phyloP scores from a whole-genome alignment of 2,113 vertebrate species.

The Forbesichthys papilliferus region DNA sequence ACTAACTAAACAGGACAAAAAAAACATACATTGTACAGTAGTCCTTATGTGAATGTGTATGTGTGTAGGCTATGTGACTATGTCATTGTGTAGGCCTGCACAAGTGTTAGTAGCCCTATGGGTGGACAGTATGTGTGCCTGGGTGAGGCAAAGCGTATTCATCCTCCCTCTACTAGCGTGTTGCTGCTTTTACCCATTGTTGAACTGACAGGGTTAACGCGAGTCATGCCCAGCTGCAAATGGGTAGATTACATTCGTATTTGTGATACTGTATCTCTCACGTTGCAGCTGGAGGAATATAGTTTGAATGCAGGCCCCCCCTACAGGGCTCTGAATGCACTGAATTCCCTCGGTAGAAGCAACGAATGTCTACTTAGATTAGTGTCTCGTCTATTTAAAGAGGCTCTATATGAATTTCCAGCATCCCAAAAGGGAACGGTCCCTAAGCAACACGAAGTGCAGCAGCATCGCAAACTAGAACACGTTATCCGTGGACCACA shows the following conservation, averaged over 20 bases:
- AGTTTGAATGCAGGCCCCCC: slow-evolving; percentile 23
- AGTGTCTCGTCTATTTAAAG: background rate
- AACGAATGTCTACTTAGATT: slow-evolving; percentile 6
- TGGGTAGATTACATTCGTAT: slow-evolving; percentile 11
- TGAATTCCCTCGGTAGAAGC: slow-evolving; percentile 30
- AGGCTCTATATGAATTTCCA: too few relatives aligned
- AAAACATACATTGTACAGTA: slow-evolving; percentile 7
- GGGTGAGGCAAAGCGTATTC: slow-evolving; percentile 3
- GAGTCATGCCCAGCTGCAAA: slow-evolving; percentile 4
- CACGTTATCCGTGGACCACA: too few relatives aligned
- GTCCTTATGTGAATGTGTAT: slow-evolving; percentile 7
- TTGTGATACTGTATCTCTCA: slow-evolving; percentile 23
- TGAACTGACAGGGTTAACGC: slow-evolving; percentile 7
- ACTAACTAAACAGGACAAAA: background rate
- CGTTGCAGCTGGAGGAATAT: slow-evolving; percentile 32
- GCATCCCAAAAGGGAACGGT: too few relatives aligned
- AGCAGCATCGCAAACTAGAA: too few relatives aligned
- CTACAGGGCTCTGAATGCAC: slow-evolving; percentile 32
- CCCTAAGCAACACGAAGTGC: too few relatives aligned
- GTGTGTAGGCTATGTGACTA: background rate
- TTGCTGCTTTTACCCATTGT: slow-evolving; percentile 15
- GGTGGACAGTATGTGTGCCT: slow-evolving; percentile 7
- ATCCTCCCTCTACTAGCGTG: slow-evolving; percentile 7
- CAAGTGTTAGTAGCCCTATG: background rate
- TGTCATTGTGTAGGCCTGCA: slow-evolving; percentile 1